Evolutionary conservation across 2,888 invertebrate genomes (phyloP).

Genomic region (Brachypalpus laphriformis): DNA sequence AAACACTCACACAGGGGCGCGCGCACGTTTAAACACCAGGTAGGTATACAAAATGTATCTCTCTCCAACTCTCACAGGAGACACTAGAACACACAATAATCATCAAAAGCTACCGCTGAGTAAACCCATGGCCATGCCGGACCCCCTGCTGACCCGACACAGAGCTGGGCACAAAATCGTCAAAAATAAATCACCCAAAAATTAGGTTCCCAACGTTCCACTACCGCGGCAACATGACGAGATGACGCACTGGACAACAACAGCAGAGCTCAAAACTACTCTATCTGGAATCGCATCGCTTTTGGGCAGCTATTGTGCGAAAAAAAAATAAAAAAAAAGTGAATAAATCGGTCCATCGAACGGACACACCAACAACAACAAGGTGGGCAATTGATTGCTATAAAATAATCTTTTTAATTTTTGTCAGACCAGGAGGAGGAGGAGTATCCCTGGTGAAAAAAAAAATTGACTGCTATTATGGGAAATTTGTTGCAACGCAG

Average conservation of each 20-base stretch:
- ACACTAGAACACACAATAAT: constrained; percentile 69
- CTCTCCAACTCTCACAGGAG: constrained; percentile 41
- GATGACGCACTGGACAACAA: constrained; percentile 64
- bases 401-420: constrained; percentile 70
- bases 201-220: constrained; percentile 70
- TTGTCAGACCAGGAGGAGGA: constrained; percentile 56
- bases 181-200: constrained; percentile 71
- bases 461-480: constrained; percentile 67
- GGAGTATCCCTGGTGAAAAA: constrained; percentile 28
- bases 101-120: constrained; percentile 71
- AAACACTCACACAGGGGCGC: constrained; percentile 59
- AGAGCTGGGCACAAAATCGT: constrained; percentile 63
- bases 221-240: constrained; percentile 57
- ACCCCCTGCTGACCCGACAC: constrained; percentile 64
- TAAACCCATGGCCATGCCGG: constrained; percentile 64
- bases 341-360: too few species aligned
- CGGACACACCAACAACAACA: constrained; percentile 23
- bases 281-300: constrained; percentile 66
- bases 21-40: constrained; percentile 57
- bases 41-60: constrained; percentile 44
- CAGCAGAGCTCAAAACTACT: constrained; percentile 34
- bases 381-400: constrained; percentile 72
- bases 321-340: constrained; percentile 41
- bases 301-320: constrained; percentile 64
- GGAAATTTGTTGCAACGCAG: constrained; percentile 65